Percentiles rank a stretch among this genome's conserved stretches.
Conservation (phyloP, 2,888 invertebrate genomes). For the Ditylenchus weischeri region DNA sequence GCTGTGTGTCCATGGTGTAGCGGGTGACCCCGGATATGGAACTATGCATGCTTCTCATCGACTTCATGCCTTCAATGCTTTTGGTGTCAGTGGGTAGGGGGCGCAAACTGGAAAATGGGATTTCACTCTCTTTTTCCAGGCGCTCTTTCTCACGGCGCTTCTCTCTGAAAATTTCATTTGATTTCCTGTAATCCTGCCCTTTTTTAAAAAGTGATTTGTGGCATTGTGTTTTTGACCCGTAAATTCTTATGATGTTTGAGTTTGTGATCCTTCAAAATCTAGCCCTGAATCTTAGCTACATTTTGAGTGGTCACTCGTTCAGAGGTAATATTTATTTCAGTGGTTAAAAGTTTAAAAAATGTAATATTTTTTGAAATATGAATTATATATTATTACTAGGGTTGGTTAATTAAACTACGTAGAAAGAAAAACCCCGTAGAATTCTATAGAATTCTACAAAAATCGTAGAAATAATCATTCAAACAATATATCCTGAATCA, state of each 20-base stretch:
- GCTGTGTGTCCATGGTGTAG: constrained; percentile 24
- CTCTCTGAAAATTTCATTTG: constrained; percentile 27
- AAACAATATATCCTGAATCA: too few relatives aligned
- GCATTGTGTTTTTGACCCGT: too few relatives aligned
- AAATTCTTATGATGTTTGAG: not conserved
- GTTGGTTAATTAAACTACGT: too few relatives aligned
- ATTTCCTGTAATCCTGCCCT: not conserved
- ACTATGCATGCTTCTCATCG: constrained; percentile 32
- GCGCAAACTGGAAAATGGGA: constrained; percentile 29
- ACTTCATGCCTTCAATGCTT: constrained; percentile 29
- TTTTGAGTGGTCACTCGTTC: not conserved
- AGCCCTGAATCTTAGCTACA: not conserved
- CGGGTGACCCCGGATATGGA: constrained; percentile 26
- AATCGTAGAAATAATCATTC: too few relatives aligned
- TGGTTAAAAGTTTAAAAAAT: too few relatives aligned
- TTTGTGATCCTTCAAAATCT: not conserved
- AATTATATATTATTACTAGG: too few relatives aligned
- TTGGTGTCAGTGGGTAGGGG: not conserved
- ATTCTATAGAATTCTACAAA: too few relatives aligned
- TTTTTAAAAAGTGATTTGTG: not conserved
- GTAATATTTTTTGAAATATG: too few relatives aligned
- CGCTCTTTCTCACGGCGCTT: constrained; percentile 36
- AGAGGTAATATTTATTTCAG: too few relatives aligned
- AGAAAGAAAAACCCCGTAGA: too few relatives aligned
- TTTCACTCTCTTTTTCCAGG: constrained; percentile 39